A percentile compares a stretch with the other conserved stretches of the same genome.
phyloP scores from a whole-genome alignment of 2,888 invertebrate species.

The Melikaiella ostensackeni region DNA sequence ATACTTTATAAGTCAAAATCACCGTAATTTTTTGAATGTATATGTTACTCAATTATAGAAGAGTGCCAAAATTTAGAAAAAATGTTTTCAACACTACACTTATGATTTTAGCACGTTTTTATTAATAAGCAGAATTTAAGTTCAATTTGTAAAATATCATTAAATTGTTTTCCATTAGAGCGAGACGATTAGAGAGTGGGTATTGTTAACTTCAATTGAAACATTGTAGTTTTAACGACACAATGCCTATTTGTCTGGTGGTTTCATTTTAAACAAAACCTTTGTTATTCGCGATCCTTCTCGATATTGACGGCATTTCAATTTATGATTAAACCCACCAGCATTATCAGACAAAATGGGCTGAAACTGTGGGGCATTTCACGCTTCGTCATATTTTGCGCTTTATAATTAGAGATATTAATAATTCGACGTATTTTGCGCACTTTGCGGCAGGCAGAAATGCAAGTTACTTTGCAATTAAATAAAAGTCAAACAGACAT shows the following conservation, averaged over 20 bases:
- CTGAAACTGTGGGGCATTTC: background rate
- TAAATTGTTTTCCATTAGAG: background rate
- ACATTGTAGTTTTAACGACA: background rate
- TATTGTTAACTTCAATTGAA: background rate
- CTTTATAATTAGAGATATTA: constrained; percentile 20
- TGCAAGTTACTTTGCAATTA: background rate
- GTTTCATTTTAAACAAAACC: constrained; percentile 4
- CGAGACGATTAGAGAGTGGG: background rate
- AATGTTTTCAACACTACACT: too few relatives aligned
- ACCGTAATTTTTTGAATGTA: too few relatives aligned
- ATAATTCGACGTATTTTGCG: constrained; percentile 7
- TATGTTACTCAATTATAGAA: too few relatives aligned
- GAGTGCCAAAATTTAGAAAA: too few relatives aligned
- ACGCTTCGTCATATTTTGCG: background rate
- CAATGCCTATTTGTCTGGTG: background rate
- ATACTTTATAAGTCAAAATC: too few relatives aligned
- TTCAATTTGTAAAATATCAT: background rate
- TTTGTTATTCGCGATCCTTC: constrained; percentile 10
- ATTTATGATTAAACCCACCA: constrained; percentile 14
- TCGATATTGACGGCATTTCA: constrained; percentile 28
- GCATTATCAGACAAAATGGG: background rate
- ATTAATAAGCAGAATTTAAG: too few relatives aligned
- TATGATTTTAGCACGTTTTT: too few relatives aligned
- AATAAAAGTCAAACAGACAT: background rate
- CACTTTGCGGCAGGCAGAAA: background rate